A percentile compares a stretch with the other conserved stretches of the same genome.
phyloP scores from a whole-genome alignment of 2,113 vertebrate species.

The Guaruba guarouba region DNA sequence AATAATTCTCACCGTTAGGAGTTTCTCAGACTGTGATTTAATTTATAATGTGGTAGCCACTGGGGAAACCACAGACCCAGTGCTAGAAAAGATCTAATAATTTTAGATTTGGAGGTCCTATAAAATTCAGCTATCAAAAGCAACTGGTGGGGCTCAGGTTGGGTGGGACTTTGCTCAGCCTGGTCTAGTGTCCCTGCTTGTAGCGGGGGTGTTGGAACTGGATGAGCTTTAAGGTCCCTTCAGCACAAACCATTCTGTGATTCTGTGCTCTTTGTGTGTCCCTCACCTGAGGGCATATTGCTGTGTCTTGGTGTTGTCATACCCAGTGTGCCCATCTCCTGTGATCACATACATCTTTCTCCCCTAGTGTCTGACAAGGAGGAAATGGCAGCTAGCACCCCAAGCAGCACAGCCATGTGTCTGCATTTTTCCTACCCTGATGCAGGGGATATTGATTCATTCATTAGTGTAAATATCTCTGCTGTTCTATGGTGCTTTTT shows the following conservation, averaged over 20 bases:
- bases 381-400: not conserved
- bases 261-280: not conserved
- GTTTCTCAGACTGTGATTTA: not conserved
- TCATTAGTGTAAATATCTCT: conserved; percentile 4
- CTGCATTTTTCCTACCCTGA: not conserved
- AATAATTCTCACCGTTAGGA: not conserved
- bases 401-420: not conserved
- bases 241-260: not conserved
- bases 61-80: not conserved
- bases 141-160: not conserved
- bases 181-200: not conserved
- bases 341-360: rapidly evolving
- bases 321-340: rapidly evolving
- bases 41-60: not conserved
- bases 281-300: not conserved
- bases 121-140: not conserved
- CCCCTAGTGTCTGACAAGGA: not conserved
- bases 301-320: not conserved
- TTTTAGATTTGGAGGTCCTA: not conserved
- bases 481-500: conserved; percentile 18
- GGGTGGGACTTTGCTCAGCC: not conserved
- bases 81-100: not conserved
- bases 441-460: not conserved
- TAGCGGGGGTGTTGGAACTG: not conserved
- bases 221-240: not conserved